These are phyloP conservation scores for Polydrusus cervinus DNA, from an alignment of 2,888 invertebrate genomes.

Conservation along the genomic window DNA sequence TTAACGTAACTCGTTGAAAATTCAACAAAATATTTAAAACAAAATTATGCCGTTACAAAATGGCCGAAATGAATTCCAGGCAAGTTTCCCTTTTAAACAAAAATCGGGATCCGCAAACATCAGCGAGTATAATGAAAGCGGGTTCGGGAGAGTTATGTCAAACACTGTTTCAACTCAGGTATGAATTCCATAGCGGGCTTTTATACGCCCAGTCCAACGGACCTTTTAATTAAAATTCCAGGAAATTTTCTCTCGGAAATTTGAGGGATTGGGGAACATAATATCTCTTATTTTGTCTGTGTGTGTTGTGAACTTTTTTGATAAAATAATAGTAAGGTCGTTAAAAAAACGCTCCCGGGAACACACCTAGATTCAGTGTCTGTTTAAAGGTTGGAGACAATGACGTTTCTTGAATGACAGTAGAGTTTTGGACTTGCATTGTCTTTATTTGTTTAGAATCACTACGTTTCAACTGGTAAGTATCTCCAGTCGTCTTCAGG, in stretches of 20 bases:
- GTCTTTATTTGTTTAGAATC: too few species aligned
- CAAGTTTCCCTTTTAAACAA: conserved; percentile 42
- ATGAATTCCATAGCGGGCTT: conserved; percentile 69
- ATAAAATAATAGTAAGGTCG: too few species aligned
- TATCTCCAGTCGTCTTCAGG: too few species aligned
- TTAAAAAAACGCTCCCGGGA: too few species aligned
- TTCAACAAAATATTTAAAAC: too few species aligned
- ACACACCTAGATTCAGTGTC: too few species aligned
- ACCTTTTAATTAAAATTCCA: conserved; percentile 55
- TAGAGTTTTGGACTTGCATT: too few species aligned
- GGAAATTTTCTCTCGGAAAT: conserved; percentile 13
- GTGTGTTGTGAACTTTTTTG: too few species aligned
- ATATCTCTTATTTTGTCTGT: background rate
- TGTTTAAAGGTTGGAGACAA: too few species aligned
- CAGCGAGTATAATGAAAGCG: conserved; percentile 37
- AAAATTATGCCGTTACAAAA: background rate
- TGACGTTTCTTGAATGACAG: too few species aligned
- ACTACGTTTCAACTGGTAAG: too few species aligned
- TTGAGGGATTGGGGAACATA: background rate
- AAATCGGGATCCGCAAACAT: conserved; percentile 36
- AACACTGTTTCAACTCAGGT: conserved; percentile 69
- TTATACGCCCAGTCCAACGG: conserved; percentile 51
- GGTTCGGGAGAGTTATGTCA: conserved; percentile 62
- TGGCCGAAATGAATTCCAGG: conserved; percentile 34
- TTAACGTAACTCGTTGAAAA: too few species aligned